Evolutionary conservation across 2,113 vertebrate species (phyloP), one percentile per base, ranked within the genome.

Genomic region (Poeciliopsis turrubarensis): DNA sequence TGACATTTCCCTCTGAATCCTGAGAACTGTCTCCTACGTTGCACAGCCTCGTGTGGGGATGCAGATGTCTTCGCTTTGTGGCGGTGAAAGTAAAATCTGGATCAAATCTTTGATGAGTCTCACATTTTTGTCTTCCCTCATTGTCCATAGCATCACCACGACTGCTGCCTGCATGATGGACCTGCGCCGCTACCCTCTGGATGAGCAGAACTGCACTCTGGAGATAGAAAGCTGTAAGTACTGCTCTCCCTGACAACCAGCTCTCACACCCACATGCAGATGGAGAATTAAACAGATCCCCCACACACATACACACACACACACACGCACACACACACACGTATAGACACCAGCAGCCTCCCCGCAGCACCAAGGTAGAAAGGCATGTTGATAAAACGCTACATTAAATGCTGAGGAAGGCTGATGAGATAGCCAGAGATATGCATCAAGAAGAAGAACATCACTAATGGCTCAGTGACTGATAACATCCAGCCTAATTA

Each of bases 151-250:
- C 94, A 99, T 99, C 92, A 99, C 97, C 76, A 99, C 97, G 70
- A 99, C 97, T 25, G 97, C 97, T 83, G 97, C 97, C 82, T 99
- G 97, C 75, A 99, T 99, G 97, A 99, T 99, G 97, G 97, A 99
- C 91, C 94, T 99, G 73, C 92, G 97, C 78, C 94, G 97, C 73
- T 99, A 99, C 75, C 97, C 97, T 9, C 90, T 99, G 85, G 97
- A 98, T 79, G 97, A 99, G 90, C 97, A 98, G 79, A 99, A 99
- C 94, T 99, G 97, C 93, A 99, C 97, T 0, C 89, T 99, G 94
- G 97, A 99, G 95, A 99, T 98, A 80, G 97, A 99, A 91, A 99
- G 97, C 95, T 99, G 97, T 99, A 94, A 99, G 97, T 97, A 91
- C 83, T 15, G 80, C 87, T 60, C 82, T 83, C 86, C 88, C 85